Evolutionary conservation across 2,113 vertebrate species (phyloP), one percentile per base, ranked within the genome.

Genomic region (Cricetomys ansorgei): DNA sequence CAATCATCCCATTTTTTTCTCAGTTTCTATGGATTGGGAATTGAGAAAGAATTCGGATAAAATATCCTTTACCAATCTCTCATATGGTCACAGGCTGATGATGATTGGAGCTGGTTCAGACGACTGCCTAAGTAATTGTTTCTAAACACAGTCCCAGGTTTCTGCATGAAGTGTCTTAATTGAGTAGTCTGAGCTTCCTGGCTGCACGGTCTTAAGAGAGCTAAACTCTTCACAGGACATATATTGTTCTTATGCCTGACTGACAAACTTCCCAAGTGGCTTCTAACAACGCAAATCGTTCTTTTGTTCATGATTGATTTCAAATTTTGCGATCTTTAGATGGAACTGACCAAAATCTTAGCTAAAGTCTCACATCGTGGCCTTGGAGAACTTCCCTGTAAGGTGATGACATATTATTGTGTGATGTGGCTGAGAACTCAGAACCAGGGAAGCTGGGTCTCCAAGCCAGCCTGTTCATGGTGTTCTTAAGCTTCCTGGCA

Each of bases 221-320:
- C 1, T 43, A 40, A 94, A 50, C 25, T 79, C 34, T 48, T 93
- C 57, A 21, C 3, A 12, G 19, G n/a, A 48, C 7, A 43, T 48
- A 83, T 72, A 70, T 27, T 62, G 45, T 55, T 70, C 7, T 9
- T 40, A 37, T 15, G 27, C 27, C 34, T 37, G 88, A 57, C n/a
- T 81, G 92, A 45, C 40, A 83, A 94, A 50, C 43, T 34, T n/a
- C 48, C 37, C 19, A 79, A 90, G 34, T 31, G 43, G 43, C 23
- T 65, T 50, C 48, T 76, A 81, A 40, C 6, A 59, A 55, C 6
- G 59, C 62, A 81, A 80, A 75, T 13, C 16, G 48, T 57, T 76
- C 4, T 91, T 75, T 89, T 62, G 19, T 15, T 95, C 10, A 45
- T 89, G n/a, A 72, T 70, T 83, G 12, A 77, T 70, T 92, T 86